These are phyloP conservation scores for Chrysomallon squamiferum DNA, from an alignment of 1,140 invertebrate genomes.

Conservation along the genomic window DNA sequence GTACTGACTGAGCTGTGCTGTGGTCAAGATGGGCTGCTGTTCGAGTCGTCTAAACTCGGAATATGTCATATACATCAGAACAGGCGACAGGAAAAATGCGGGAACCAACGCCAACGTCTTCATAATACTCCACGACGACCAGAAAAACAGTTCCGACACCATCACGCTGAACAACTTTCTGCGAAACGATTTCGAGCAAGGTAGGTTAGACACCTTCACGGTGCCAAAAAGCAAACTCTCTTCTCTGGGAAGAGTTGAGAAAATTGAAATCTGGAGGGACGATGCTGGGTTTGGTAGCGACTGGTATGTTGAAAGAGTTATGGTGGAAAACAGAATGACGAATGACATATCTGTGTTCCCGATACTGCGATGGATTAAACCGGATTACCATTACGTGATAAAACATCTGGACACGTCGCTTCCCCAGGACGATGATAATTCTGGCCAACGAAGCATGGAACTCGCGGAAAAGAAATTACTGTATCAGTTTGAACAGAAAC, in stretches of 20 bases:
- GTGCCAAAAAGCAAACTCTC: conserved; percentile 37
- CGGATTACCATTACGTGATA: conserved; percentile 60
- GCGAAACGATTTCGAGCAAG: conserved; percentile 63
- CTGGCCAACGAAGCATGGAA: conserved; percentile 58
- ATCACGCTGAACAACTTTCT: conserved; percentile 58
- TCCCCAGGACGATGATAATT: conserved; percentile 62
- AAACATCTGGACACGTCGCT: conserved; percentile 63
- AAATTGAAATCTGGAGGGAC: conserved; percentile 63
- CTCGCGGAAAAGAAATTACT: conserved; percentile 55
- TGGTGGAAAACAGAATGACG: conserved; percentile 54
- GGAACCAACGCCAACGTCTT: conserved; percentile 63
- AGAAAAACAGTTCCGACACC: conserved; percentile 36
- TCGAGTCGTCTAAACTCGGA: conserved; percentile 14
- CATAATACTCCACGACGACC: conserved; percentile 56
- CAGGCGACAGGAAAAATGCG: conserved; percentile 61
- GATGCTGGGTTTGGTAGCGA: conserved; percentile 57
- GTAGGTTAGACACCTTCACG: conserved; percentile 53
- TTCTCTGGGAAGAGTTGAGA: conserved; percentile 36
- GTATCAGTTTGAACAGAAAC: too few relatives aligned
- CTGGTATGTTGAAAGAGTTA: conserved; percentile 64
- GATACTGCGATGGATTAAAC: conserved; percentile 64
- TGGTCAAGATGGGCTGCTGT: conserved; percentile 11
- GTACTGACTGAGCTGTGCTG: too few relatives aligned
- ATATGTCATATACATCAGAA: conserved; percentile 58
- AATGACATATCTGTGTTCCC: conserved; percentile 61